Base-by-base conservation (phyloP, 2,888 invertebrate species). In the Philaethria dido region DNA sequence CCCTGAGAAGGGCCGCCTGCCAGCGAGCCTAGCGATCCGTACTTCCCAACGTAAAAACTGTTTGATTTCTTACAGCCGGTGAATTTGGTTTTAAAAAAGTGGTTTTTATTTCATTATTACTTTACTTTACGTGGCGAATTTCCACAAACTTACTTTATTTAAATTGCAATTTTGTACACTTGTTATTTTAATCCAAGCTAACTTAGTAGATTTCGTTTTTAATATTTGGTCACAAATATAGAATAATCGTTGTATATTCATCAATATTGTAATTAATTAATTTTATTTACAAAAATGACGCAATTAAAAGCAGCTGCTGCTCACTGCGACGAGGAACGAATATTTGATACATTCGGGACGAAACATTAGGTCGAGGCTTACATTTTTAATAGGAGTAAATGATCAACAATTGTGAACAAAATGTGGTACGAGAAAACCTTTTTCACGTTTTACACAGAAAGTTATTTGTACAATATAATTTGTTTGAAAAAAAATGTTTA, bases 1-100 rank as follows among this genome's bases (percentile, higher is more conserved):
- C 77, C 80, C 82, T 84, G 87, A 80, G 83, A 86, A 72, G 68
- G 67, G 54, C 47, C 61, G 63, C 76, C 74, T 65, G 64, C 64
- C 64, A 59, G 50, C 14, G 29, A 8, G 16, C 45, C 54, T 45
- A 18, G 72, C 72, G 63, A 75, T 74, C 72, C 66, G 64, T 62
- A 66, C 60, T 55, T 64, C 45, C 45, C 62, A 52, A 50, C 64
- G 52, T 62, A 62, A 54, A 62, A 62, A 66, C 33, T 66, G 62
- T 62, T 66, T 48, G 57, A 66, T 62, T 62, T 57, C 55, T 50
- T 48, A 62, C 29, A 62, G 39, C 39, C 48, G 47, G 48, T 36
- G 48, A 55, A 62, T 57, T 47, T 29, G 33, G 62, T 42, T 25
- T 62, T 36, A 62, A 33, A 55, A 62, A 55, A 66, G 25, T 13